Evolutionary conservation across 2,113 vertebrate species (phyloP), one percentile per base, ranked within the genome.

Genomic region (Formicarius rufipectus): DNA sequence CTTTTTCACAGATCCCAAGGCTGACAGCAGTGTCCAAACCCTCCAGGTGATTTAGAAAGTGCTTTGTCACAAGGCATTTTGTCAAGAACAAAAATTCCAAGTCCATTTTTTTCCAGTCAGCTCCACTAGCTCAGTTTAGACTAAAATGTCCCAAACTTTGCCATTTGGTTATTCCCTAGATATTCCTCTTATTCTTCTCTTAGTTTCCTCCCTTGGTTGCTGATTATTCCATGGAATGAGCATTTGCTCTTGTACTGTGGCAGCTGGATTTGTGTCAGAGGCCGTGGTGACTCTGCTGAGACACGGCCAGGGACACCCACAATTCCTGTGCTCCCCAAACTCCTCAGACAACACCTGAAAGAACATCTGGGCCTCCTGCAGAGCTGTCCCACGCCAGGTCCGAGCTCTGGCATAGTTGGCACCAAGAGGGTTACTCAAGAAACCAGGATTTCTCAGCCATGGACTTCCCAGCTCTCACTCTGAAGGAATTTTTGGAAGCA

Each of bases 311-410:
- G 9, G 66, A 49, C 25, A 67, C 18, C 9, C 3, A 71, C 40
- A 25, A 60, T 4, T 3, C 27, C n/a, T 39, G 10, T 4, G 24
- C 24, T 77, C 11, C 5, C 1, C 2, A 2, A 44, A 30, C 33
- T 63, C 63, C 68, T 35, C 24, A 23, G 59, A 35, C 20, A 44
- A 30, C 14, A 20, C 10, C 45, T 23, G 18, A 21, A 56, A 59
- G 56, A 23, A 17, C 7, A n/a, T n/a, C 39, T 52, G 56, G 75
- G n/a, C 13, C 52, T 47, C 56, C n/a, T 0, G 0, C 31, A 53
- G 47, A 35, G 10, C 3, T 63, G 31, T 15, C n/a, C 53, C 37
- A 15, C 2, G 53, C 35, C 28, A 67, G 62, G 56, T 16, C 7
- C 1, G 28, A 49, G 47, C 33, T 64, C 40, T 10, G 30, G 35